Conservation (phyloP, 2,113 vertebrate species). For the Tichodroma muraria region DNA sequence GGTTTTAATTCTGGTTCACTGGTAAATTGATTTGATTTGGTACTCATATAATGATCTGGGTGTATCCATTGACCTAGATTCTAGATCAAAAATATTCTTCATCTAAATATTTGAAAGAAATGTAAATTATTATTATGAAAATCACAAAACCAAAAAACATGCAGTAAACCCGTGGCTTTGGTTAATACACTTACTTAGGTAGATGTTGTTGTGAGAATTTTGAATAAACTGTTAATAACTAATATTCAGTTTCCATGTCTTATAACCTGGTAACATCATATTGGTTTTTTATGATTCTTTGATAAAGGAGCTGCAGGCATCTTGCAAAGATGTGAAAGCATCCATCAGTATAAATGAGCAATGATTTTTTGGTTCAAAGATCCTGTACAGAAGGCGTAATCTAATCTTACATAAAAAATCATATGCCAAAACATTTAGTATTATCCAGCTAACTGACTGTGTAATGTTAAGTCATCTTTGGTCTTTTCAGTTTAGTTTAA, state of each 20-base stretch:
- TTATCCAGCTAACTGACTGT: constrained; percentile 26
- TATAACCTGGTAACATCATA: background rate
- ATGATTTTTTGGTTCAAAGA: constrained; percentile 28
- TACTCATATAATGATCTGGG: background rate
- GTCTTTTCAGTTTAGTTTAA: constrained; percentile 25
- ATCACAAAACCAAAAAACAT: background rate
- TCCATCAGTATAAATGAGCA: background rate
- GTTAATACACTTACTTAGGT: background rate
- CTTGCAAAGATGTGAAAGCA: background rate
- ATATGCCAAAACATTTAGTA: constrained; percentile 37
- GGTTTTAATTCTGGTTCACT: background rate
- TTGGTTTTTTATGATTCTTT: background rate
- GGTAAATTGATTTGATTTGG: background rate
- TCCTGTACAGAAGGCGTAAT: background rate
- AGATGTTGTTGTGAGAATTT: background rate
- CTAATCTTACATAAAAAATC: constrained; percentile 3
- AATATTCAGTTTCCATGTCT: background rate
- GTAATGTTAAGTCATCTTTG: constrained; percentile 26
- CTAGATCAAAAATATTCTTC: background rate
- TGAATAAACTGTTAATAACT: background rate
- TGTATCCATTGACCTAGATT: background rate
- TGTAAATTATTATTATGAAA: background rate
- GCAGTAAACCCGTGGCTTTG: background rate
- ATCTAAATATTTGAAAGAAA: background rate
- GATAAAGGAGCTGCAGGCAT: background rate